Evolutionary conservation across 2,113 vertebrate genomes (phyloP).

Genomic region (Toxotes jaculatrix): DNA sequence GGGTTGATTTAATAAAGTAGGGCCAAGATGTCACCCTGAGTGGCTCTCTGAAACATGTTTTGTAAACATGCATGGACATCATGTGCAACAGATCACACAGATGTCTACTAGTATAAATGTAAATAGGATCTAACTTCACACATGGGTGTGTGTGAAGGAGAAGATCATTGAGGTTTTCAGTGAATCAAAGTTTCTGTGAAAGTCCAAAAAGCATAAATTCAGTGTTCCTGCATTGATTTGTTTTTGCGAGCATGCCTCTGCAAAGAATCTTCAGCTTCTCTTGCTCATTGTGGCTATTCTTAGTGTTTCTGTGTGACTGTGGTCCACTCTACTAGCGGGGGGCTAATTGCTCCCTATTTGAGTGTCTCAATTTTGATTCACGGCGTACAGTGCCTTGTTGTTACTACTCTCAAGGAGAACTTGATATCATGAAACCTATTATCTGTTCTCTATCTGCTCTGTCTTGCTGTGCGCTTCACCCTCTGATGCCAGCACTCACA

Average conservation of each 20-base stretch:
- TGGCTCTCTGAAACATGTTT: neutral
- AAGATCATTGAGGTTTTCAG: neutral
- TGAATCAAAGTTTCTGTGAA: neutral
- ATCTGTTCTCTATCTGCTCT: constrained; percentile 63
- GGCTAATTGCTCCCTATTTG: constrained; percentile 62
- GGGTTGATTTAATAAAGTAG: neutral
- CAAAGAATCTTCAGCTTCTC: neutral
- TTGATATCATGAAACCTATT: constrained; percentile 68
- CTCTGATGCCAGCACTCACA: constrained; percentile 48
- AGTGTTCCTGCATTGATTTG: constrained; percentile 14
- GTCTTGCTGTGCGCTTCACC: constrained; percentile 45
- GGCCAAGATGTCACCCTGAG: neutral
- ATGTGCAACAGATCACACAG: neutral
- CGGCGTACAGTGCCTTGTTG: constrained; percentile 44
- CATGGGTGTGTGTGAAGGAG: neutral
- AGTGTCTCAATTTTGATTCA: constrained; percentile 59
- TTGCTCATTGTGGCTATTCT: constrained; percentile 7
- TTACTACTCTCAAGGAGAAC: constrained; percentile 50
- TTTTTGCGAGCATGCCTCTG: constrained; percentile 9
- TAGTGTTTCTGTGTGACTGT: constrained; percentile 27
- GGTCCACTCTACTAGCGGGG: constrained; percentile 62
- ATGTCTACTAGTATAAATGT: neutral
- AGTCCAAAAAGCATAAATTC: neutral
- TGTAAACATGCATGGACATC: neutral
- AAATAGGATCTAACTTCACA: neutral